Conservation (phyloP, 2,797 vertebrate species). For the Garrulus glandarius region DNA sequence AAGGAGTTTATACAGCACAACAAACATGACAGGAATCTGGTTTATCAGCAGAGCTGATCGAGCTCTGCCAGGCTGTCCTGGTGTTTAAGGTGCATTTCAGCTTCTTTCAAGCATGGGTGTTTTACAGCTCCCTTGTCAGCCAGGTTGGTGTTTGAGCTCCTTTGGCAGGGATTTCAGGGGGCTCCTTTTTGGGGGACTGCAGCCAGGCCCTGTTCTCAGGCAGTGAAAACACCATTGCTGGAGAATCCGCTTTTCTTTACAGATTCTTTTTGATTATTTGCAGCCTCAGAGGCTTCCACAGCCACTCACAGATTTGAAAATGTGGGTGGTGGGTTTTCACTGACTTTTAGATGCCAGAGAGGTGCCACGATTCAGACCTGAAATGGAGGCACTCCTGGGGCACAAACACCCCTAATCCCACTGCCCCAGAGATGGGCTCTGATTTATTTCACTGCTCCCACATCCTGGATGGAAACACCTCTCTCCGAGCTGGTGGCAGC, state of each 20-base stretch:
- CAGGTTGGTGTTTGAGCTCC: neutral
- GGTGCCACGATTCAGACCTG: neutral
- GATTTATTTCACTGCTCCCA: neutral
- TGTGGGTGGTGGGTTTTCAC: neutral
- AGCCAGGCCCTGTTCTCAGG: neutral
- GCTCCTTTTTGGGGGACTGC: neutral
- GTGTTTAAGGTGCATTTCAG: neutral
- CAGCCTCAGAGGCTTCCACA: neutral
- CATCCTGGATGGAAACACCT: accelerated
- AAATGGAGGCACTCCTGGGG: neutral
- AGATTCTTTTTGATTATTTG: neutral
- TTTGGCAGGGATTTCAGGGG: neutral
- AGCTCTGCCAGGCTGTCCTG: neutral
- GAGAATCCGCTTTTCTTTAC: neutral
- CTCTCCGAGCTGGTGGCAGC: accelerated
- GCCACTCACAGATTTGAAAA: neutral
- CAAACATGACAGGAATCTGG: neutral
- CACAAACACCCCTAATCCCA: neutral
- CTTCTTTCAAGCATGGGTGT: neutral
- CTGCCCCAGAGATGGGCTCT: accelerated
- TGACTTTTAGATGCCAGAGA: neutral
- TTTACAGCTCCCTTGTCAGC: neutral
- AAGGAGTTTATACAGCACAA: neutral
- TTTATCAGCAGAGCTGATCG: neutral
- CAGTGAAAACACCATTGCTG: neutral